phyloP scores from a whole-genome alignment of 1,140 invertebrate species.

The Varroa destructor region DNA sequence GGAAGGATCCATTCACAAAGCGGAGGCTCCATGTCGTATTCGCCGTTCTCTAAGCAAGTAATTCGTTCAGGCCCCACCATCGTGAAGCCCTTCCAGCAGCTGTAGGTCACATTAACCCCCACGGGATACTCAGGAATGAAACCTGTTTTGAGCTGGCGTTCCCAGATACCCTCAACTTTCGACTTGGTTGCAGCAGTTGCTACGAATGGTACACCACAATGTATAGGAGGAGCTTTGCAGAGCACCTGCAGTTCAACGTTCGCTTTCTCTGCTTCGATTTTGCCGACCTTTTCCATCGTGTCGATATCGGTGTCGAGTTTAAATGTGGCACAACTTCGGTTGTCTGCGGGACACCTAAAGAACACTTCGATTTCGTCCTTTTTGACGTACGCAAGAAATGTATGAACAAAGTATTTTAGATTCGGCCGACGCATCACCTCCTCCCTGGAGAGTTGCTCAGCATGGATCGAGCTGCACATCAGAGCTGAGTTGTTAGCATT shows the following conservation, averaged over 20 bases:
- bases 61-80: conserved; percentile 21
- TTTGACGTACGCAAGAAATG: conserved; percentile 17
- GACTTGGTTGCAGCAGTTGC: conserved; percentile 1
- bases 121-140: conserved; percentile 21
- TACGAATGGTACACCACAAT: conserved; percentile 18
- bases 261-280: conserved; percentile 9
- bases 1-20: conserved; percentile 11
- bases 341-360: conserved; percentile 21
- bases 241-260: conserved; percentile 14
- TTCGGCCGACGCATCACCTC: neutral
- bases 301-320: conserved; percentile 23
- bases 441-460: conserved; percentile 5
- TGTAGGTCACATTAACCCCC: conserved; percentile 17
- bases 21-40: conserved; percentile 26
- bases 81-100: conserved; percentile 24
- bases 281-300: conserved; percentile 21
- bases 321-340: conserved; percentile 16
- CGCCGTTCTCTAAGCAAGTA: conserved; percentile 14
- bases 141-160: neutral
- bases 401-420: conserved; percentile 20
- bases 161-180: conserved; percentile 3
- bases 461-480: conserved; percentile 12
- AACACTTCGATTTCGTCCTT: conserved; percentile 24
- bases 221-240: conserved; percentile 10
- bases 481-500: conserved; percentile 25